Conservation (phyloP, 1,140 invertebrate genomes). For the Eriosoma lanigerum region DNA sequence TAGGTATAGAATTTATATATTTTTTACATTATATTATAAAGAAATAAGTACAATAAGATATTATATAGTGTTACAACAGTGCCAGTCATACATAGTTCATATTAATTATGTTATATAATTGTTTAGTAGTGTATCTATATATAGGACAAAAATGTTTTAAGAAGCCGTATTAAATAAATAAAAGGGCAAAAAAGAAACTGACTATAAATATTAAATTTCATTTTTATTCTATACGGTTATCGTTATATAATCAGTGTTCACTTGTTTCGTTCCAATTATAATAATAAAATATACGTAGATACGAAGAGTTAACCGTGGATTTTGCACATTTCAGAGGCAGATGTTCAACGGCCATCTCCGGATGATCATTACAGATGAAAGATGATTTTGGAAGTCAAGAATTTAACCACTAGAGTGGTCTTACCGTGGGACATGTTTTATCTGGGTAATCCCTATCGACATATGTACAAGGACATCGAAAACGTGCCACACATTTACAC, state of each 20-base stretch:
- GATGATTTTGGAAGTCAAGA: background rate
- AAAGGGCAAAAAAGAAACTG: background rate
- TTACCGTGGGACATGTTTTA: slow-evolving; percentile 55
- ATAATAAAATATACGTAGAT: too few species aligned
- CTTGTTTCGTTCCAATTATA: slow-evolving; percentile 9
- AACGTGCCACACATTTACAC: slow-evolving; percentile 54
- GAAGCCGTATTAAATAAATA: slow-evolving; percentile 7
- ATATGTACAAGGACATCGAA: slow-evolving; percentile 53
- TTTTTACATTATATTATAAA: too few species aligned
- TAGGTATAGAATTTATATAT: too few species aligned
- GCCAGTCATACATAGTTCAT: too few species aligned
- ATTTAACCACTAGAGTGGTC: slow-evolving; percentile 20
- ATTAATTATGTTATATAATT: slow-evolving; percentile 24
- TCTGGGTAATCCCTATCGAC: slow-evolving; percentile 53
- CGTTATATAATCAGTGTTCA: slow-evolving; percentile 17
- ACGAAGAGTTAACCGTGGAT: background rate
- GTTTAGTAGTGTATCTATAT: background rate
- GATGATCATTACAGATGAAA: background rate
- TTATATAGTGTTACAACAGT: too few species aligned
- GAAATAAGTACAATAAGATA: too few species aligned
- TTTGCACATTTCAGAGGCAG: background rate
- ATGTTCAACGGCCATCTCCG: background rate
- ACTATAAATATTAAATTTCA: slow-evolving; percentile 28
- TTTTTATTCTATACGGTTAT: background rate
- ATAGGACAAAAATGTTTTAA: slow-evolving; percentile 2